These are phyloP conservation scores for Melanotaenia pygmaea DNA, from an alignment of 2,797 vertebrate species.

Conservation along the genomic window DNA sequence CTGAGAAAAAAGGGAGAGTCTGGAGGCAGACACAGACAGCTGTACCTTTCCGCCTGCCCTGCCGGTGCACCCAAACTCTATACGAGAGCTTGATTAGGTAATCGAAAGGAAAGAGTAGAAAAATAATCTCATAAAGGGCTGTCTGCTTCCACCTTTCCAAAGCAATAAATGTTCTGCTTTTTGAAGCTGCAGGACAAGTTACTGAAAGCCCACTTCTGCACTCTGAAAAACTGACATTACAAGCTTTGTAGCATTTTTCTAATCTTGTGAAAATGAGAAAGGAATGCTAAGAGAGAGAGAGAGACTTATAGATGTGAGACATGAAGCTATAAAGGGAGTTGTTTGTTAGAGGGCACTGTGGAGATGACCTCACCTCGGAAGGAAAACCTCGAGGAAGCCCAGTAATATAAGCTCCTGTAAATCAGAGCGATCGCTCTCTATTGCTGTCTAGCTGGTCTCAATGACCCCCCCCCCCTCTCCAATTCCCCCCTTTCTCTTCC, in stretches of 20 bases:
- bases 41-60: constrained; percentile 55
- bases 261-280: constrained; percentile 20
- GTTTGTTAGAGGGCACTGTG: constrained; percentile 31
- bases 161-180: constrained; percentile 36
- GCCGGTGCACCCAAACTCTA: constrained; percentile 52
- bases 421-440: constrained; percentile 45
- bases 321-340: constrained; percentile 19
- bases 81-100: constrained; percentile 58
- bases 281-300: background rate
- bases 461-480: constrained; percentile 38
- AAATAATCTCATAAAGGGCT: constrained; percentile 44
- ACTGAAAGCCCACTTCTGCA: constrained; percentile 18
- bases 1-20: constrained; percentile 6
- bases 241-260: constrained; percentile 6
- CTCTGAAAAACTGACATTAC: constrained; percentile 3
- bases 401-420: constrained; percentile 53
- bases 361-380: constrained; percentile 51
- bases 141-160: constrained; percentile 48
- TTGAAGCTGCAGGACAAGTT: constrained; percentile 13
- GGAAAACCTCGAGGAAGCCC: constrained; percentile 41
- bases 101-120: constrained; percentile 49
- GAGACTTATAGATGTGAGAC: constrained; percentile 25
- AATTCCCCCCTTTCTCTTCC: constrained; percentile 37
- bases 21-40: constrained; percentile 36
- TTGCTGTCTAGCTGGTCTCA: constrained; percentile 30